Evolutionary conservation across 2,113 vertebrate genomes (phyloP).

Genomic region (Erythrocebus patas): DNA sequence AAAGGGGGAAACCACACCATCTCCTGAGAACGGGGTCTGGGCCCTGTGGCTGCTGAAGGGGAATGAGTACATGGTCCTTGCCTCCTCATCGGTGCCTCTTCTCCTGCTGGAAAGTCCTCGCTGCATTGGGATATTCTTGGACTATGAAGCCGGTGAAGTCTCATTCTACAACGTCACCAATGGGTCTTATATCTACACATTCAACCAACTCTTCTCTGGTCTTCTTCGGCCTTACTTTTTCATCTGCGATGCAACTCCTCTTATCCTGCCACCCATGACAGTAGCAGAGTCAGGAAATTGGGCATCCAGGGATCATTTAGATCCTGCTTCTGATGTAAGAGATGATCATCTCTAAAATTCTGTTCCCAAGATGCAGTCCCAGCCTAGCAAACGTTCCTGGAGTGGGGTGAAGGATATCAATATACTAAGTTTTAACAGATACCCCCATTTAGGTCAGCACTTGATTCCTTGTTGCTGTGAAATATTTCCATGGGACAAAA

Average conservation of each 20-base stretch:
- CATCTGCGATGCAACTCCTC: conserved; percentile 82
- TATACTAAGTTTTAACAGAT: neutral
- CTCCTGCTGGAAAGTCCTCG: conserved; percentile 77
- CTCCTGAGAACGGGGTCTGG: conserved; percentile 91
- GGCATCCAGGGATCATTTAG: neutral
- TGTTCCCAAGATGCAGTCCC: neutral
- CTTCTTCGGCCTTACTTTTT: conserved; percentile 88
- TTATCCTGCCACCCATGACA: conserved; percentile 11
- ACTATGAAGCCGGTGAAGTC: conserved; percentile 86
- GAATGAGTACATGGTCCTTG: conserved; percentile 85
- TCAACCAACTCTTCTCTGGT: conserved; percentile 86
- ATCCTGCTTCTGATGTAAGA: neutral
- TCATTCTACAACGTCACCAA: conserved; percentile 88
- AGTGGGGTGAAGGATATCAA: neutral
- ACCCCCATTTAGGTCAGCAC: neutral
- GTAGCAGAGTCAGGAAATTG: neutral
- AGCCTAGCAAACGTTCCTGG: too few species aligned
- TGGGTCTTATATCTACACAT: conserved; percentile 87
- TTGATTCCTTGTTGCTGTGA: neutral
- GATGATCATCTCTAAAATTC: neutral
- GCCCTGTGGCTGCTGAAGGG: conserved; percentile 85
- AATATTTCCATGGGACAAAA: neutral
- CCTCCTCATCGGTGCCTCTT: conserved; percentile 72
- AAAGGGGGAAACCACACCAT: conserved; percentile 86
- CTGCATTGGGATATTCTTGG: conserved; percentile 87